Base-by-base conservation (phyloP, 1,140 invertebrate species). In the Neotoxoptera formosana region DNA sequence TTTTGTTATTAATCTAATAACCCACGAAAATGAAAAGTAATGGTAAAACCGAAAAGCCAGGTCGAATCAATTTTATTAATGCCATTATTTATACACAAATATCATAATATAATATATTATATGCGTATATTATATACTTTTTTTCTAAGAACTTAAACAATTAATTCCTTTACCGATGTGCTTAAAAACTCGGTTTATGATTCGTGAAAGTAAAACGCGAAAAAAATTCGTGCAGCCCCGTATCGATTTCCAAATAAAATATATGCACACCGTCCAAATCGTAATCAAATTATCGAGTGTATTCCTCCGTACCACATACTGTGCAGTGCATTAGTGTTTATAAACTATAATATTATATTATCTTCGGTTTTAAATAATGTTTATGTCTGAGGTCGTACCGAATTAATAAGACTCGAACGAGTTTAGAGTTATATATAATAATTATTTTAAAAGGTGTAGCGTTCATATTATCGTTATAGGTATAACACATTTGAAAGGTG, bases 31-130 rank as follows among this genome's bases (percentile, higher is more conserved):
- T 53, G 30, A 51, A 88, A 88, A 51, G 6, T 88, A n/a, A 88
- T 48, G 20, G 51, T 36, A 34, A 88, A 51, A 88, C 48, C 6
- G 20, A 17, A 51, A 51, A 51, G 87, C n/a, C 87, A 51, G 87
- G 48, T 88, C 8, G 34, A 88, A 88, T 88, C n/a, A 48, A 88
- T 88, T 88, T 48, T 17, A 88, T 88, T 88, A n/a, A 88, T 48
- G 4, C 47, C 20, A 88, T 48, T 47, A 48, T 88, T 88, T 41
- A 30, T 47, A 7, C 25, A 86, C 25, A 86, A 86, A 47, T 84
- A 25, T 45, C n/a, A n/a, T n/a, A n/a, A 21, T 83, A 41, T 45
- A 41, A n/a, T n/a, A n/a, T 47, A 47, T 47, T 47, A 47, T 47
- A 11, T 47, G 11, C 47, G 47, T 9, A n/a, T n/a, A n/a, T n/a